These are phyloP conservation scores for Scartelaos histophorus DNA, from an alignment of 2,113 vertebrate species.

Conservation along the genomic window DNA sequence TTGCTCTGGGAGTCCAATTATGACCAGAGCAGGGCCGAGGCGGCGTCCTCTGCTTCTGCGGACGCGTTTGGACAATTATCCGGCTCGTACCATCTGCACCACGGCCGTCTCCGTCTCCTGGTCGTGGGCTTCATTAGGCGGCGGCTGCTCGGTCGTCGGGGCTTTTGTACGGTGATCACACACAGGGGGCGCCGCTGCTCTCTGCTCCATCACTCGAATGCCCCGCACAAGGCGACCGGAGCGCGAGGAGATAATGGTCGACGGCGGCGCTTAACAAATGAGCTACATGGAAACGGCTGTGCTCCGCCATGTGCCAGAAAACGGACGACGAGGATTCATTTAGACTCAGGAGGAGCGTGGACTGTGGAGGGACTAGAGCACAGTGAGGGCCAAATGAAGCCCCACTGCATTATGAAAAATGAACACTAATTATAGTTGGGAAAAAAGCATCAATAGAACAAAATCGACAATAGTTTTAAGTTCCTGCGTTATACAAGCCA, in stretches of 20 bases:
- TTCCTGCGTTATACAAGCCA: no score
- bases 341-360: background rate
- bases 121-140: conserved; percentile 67
- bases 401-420: no score
- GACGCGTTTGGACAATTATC: conserved; percentile 18
- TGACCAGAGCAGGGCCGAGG: background rate
- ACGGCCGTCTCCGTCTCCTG: conserved; percentile 38
- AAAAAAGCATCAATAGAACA: no score
- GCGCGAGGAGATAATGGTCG: conserved; percentile 56
- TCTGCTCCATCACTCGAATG: conserved; percentile 66
- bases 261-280: conserved; percentile 46
- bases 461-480: no score
- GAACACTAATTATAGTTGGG: no score
- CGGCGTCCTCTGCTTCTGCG: conserved; percentile 5
- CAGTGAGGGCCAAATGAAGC: background rate
- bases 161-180: conserved; percentile 60
- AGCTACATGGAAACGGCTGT: conserved; percentile 35
- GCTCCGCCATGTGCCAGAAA: conserved; percentile 22
- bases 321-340: background rate
- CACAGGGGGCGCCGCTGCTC: conserved; percentile 62
- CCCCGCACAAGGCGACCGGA: conserved; percentile 60
- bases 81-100: conserved; percentile 46
- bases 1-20: background rate
- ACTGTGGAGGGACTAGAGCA: background rate
- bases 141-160: conserved; percentile 42